A percentile compares a stretch with the other conserved stretches of the same genome.
phyloP scores from a whole-genome alignment of 2,113 vertebrate species.

The Vimba vimba region DNA sequence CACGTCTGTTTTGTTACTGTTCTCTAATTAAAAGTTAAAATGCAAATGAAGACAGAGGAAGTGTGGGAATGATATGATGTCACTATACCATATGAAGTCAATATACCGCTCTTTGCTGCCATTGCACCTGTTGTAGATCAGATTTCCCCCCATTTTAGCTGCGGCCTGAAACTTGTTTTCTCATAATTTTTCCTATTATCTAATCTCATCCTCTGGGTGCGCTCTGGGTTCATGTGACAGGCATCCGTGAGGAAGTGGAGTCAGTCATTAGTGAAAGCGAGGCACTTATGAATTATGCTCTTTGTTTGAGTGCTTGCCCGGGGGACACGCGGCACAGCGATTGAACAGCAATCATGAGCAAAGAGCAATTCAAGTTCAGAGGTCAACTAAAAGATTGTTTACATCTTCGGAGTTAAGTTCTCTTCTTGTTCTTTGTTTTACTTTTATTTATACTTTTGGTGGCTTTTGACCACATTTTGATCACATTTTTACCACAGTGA shows the following conservation, averaged over 20 bases:
- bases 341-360: conserved; percentile 13
- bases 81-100: not conserved
- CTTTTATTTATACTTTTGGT: not conserved
- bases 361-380: conserved; percentile 61
- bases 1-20: conserved; percentile 46
- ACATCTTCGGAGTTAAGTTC: conserved; percentile 26
- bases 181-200: not conserved
- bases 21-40: conserved; percentile 67
- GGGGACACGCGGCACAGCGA: not conserved
- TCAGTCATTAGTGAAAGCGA: conserved; percentile 65
- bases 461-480: not conserved
- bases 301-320: conserved; percentile 60
- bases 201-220: conserved; percentile 28
- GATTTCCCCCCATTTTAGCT: not conserved
- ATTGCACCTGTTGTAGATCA: not conserved
- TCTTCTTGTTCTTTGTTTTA: not conserved
- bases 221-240: conserved; percentile 42
- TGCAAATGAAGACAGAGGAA: conserved; percentile 54
- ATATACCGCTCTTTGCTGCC: not conserved
- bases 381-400: conserved; percentile 54
- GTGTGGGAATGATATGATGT: not conserved
- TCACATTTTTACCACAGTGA: not conserved
- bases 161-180: not conserved
- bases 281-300: conserved; percentile 72
- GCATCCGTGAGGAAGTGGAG: conserved; percentile 54